A percentile compares a stretch with the other conserved stretches of the same genome.
phyloP scores from a whole-genome alignment of 2,888 invertebrate genomes.

The Girardia tigrina region DNA sequence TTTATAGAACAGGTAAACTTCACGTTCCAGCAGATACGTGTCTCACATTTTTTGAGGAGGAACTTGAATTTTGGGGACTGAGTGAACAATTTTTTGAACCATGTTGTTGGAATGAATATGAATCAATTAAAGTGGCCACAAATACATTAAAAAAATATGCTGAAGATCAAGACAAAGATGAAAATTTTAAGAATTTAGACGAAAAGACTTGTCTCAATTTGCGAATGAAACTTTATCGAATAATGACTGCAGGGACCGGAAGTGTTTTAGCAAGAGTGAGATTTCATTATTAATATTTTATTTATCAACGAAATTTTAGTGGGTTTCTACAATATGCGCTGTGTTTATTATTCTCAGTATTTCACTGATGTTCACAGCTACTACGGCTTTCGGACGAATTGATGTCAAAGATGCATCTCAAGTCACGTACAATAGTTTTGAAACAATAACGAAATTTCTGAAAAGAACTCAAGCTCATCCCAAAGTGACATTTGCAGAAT shows the following conservation, averaged over 20 bases:
- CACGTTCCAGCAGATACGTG: background rate
- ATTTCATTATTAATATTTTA: too few species aligned
- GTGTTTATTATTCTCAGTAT: background rate
- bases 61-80: background rate
- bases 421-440: background rate
- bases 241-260: background rate
- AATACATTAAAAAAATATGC: slow-evolving; percentile 8
- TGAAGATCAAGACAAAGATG: background rate
- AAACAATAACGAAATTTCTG: background rate
- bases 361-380: background rate
- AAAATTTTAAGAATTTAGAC: background rate
- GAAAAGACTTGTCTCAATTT: background rate
- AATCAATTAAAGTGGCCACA: background rate
- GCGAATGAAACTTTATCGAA: background rate
- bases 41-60: background rate
- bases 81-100: slow-evolving; percentile 14
- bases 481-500: background rate
- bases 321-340: background rate
- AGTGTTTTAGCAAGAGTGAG: background rate
- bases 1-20: background rate
- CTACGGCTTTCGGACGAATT: background rate
- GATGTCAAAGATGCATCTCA: background rate
- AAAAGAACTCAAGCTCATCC: background rate
- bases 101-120: slow-evolving; percentile 5
- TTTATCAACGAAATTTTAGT: too few species aligned